Conservation (phyloP, 2,113 vertebrate species). For the Montifringilla adamsi region DNA sequence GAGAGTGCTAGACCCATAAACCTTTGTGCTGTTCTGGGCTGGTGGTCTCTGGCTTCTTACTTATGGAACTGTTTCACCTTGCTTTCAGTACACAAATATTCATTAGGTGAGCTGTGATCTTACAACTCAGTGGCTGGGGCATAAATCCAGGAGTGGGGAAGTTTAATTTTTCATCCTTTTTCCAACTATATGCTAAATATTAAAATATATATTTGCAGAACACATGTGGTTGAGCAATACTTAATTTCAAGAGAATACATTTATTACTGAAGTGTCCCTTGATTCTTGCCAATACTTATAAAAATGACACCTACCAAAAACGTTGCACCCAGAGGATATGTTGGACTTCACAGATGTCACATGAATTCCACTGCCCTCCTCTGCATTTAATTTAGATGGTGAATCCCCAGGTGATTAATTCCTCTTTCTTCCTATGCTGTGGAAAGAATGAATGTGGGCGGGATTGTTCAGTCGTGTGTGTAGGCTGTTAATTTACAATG, state of each 20-base stretch:
- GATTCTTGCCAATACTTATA: background rate
- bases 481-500: background rate
- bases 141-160: background rate
- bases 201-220: background rate
- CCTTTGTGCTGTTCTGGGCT: background rate
- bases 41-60: background rate
- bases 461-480: background rate
- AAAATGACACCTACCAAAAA: conserved; percentile 21
- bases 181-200: background rate
- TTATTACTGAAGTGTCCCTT: background rate
- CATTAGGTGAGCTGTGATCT: background rate
- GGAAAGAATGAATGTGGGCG: background rate
- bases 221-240: background rate
- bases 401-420: background rate
- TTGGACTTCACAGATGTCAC: background rate
- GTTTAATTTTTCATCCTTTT: background rate
- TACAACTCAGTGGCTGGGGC: background rate
- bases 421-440: background rate
- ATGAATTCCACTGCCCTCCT: background rate
- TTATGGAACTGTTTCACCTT: background rate
- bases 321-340: background rate
- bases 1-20: background rate
- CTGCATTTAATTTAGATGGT: background rate
- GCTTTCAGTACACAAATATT: background rate
- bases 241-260: background rate